Conservation (phyloP, 2,888 invertebrate species). For the Monochamus alternatus region DNA sequence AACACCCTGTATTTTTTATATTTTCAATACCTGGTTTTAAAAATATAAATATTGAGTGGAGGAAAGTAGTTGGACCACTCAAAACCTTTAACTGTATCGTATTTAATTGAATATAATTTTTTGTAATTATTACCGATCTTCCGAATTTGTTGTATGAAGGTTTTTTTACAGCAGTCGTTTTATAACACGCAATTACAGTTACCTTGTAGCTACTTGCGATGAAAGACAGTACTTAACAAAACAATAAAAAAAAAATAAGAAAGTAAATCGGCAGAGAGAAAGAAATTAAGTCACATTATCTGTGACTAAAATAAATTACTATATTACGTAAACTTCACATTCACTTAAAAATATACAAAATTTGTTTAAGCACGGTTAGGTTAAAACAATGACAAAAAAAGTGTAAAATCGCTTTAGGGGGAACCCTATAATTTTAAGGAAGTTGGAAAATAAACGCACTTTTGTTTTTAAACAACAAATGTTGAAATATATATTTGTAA, state of each 20-base stretch:
- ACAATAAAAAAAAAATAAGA: conserved; percentile 11
- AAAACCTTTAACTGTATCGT: not conserved
- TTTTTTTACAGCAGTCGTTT: too few relatives aligned
- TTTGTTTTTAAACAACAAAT: conserved; percentile 3
- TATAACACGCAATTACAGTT: too few relatives aligned
- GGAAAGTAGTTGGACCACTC: not conserved
- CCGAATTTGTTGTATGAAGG: too few relatives aligned
- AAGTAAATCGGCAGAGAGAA: conserved; percentile 24
- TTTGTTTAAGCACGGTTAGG: conserved; percentile 25
- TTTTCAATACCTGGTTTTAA: too few relatives aligned
- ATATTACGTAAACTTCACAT: conserved; percentile 28
- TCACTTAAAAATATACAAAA: conserved; percentile 27
- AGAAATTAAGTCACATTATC: conserved; percentile 29
- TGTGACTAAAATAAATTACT: conserved; percentile 29
- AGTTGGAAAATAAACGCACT: conserved; percentile 18
- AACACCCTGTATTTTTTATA: too few relatives aligned
- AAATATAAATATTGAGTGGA: not conserved
- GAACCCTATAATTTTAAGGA: conserved; percentile 20
- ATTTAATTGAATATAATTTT: too few relatives aligned
- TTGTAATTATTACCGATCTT: too few relatives aligned
- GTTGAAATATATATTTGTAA: conserved; percentile 15
- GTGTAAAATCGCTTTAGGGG: conserved; percentile 10
- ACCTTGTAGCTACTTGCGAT: too few relatives aligned
- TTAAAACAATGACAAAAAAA: conserved; percentile 29
- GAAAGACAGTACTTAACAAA: not conserved